A percentile compares a stretch with the other conserved stretches of the same genome.
Evolutionary conservation across 35 echinoderm and acorn worm genomes (phyloP).

Genomic region (Ptychodera flava): DNA sequence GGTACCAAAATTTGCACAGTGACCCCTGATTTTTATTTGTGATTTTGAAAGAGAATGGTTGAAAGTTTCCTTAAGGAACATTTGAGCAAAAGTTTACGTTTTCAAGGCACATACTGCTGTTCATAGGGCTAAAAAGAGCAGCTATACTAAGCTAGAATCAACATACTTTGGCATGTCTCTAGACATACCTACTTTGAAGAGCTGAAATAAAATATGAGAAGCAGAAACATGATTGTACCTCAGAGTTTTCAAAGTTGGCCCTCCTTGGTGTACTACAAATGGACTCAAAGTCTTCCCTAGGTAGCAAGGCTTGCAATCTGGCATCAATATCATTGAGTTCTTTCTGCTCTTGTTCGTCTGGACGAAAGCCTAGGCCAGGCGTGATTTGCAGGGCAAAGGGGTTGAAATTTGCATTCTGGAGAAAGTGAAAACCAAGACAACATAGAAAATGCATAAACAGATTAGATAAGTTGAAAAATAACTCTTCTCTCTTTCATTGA

Average conservation of each 20-base stretch:
- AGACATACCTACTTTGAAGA: neutral
- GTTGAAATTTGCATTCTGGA: neutral
- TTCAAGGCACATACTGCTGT: neutral
- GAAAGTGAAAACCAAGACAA: too few species aligned
- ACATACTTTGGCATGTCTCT: neutral
- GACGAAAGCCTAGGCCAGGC: slow-evolving; percentile 53
- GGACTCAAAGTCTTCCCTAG: slow-evolving; percentile 49
- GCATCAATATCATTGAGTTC: slow-evolving; percentile 67
- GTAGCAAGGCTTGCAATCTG: slow-evolving; percentile 73
- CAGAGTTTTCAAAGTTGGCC: slow-evolving; percentile 22
- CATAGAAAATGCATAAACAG: too few species aligned
- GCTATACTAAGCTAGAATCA: neutral
- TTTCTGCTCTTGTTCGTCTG: slow-evolving; percentile 39
- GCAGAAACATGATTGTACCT: slow-evolving; percentile 3
- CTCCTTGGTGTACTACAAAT: slow-evolving; percentile 82
- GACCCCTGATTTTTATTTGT: too few species aligned
- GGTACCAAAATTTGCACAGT: too few species aligned
- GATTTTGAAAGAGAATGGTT: too few species aligned
- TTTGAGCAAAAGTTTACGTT: too few species aligned
- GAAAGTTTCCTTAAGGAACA: too few species aligned
- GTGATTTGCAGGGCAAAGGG: slow-evolving; percentile 28
- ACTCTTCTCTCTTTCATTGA: too few species aligned
- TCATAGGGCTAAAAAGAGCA: neutral
- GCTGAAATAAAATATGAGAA: neutral
- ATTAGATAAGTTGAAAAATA: too few species aligned